Conservation (phyloP, 2,797 vertebrate genomes). For the Leptatherina wallacei region DNA sequence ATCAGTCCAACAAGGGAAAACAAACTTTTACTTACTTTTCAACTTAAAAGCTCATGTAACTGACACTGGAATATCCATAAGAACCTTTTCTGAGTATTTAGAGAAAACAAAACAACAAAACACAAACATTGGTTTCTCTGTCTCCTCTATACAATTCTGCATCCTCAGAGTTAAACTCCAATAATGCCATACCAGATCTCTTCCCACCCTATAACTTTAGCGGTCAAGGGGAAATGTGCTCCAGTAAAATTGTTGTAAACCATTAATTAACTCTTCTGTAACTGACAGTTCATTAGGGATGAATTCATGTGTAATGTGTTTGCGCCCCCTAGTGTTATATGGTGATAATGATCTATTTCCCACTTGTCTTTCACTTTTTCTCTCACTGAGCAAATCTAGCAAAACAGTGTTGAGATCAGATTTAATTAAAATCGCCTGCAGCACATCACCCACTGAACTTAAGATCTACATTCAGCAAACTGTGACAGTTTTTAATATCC, state of each 20-base stretch:
- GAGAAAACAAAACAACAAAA: not conserved
- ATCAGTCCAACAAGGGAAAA: not conserved
- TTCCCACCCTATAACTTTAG: not conserved
- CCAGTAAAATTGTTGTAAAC: not conserved
- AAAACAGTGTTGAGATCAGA: slow-evolving; percentile 36
- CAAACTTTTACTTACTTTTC: not conserved
- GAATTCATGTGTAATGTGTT: slow-evolving; percentile 12
- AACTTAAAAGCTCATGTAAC: not conserved
- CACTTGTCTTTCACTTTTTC: not conserved
- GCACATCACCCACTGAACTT: slow-evolving; percentile 35
- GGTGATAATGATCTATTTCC: not conserved
- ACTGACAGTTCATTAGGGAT: not conserved
- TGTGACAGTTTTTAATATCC: slow-evolving; percentile 59
- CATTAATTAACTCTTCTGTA: not conserved
- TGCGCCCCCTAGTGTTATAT: slow-evolving; percentile 62
- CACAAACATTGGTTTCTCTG: not conserved
- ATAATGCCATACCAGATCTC: not conserved
- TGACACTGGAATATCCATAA: no score
- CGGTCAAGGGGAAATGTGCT: no score
- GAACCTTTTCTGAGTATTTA: not conserved
- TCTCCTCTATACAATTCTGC: not conserved
- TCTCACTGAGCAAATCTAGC: slow-evolving; percentile 7
- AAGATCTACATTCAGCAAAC: slow-evolving; percentile 46
- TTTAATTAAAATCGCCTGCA: slow-evolving; percentile 56
- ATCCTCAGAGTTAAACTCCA: not conserved